A percentile compares a stretch with the other conserved stretches of the same genome.
phyloP scores from a whole-genome alignment of 2,797 vertebrate species.

The Hypotaenidia philippensis region DNA sequence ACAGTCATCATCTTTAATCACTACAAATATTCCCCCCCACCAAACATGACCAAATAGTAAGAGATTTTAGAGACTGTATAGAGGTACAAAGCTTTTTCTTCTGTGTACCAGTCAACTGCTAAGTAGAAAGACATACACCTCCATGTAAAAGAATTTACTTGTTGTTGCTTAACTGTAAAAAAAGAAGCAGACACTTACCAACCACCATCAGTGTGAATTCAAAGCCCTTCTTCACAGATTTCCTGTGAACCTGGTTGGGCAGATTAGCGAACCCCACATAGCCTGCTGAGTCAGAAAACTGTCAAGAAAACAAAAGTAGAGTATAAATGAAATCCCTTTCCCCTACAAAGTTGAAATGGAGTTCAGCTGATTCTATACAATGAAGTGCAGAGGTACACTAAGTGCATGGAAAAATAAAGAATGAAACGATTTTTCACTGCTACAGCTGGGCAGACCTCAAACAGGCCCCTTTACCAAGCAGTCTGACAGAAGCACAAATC shows the following conservation, averaged over 20 bases:
- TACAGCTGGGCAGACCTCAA: neutral
- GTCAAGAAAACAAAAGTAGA: conserved; percentile 1
- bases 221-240: conserved; percentile 93
- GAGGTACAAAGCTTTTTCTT: neutral
- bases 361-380: neutral
- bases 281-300: conserved; percentile 89
- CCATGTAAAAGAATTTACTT: neutral
- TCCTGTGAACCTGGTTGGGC: conserved; percentile 91
- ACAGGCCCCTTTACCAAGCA: neutral
- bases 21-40: neutral
- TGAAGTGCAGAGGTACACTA: neutral
- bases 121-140: neutral
- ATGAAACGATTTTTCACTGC: neutral
- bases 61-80: neutral
- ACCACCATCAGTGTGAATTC: conserved; percentile 92
- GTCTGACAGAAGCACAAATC: neutral
- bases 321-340: neutral
- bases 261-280: conserved; percentile 92
- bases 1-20: neutral
- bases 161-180: neutral
- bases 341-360: neutral
- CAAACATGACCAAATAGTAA: neutral
- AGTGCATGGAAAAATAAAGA: neutral
- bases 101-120: neutral
- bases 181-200: conserved; percentile 77